A percentile compares a stretch with the other conserved stretches of the same genome.
Conservation (phyloP, 1,140 invertebrate species). For the Drosophila guanche region DNA sequence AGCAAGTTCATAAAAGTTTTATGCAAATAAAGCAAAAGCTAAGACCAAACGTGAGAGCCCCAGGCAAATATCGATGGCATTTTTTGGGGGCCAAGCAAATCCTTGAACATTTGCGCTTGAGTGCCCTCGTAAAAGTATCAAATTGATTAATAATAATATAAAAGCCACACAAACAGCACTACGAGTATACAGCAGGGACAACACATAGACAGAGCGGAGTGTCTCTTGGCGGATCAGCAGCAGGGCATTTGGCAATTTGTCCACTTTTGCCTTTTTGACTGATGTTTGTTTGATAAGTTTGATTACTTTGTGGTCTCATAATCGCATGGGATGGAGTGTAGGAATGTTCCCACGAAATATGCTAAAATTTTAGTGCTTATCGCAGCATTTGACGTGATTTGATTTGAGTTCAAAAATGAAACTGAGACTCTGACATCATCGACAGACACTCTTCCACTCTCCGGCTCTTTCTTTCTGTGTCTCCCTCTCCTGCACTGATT, state of each 20-base stretch:
- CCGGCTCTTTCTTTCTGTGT: too few relatives aligned
- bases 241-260: conserved; percentile 62
- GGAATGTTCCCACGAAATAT: conserved; percentile 70
- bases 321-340: neutral
- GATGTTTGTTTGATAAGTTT: conserved; percentile 80
- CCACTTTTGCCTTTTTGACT: conserved; percentile 70
- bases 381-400: conserved; percentile 78
- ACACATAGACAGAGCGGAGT: neutral
- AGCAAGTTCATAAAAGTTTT: conserved; percentile 74
- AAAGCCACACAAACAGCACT: conserved; percentile 48
- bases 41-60: conserved; percentile 15
- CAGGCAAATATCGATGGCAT: conserved; percentile 41
- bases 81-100: conserved; percentile 50
- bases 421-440: conserved; percentile 68
- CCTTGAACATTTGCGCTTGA: conserved; percentile 78
- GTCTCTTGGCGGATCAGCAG: neutral
- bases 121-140: conserved; percentile 83
- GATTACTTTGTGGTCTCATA: conserved; percentile 64
- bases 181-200: conserved; percentile 35
- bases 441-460: neutral
- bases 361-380: conserved; percentile 65
- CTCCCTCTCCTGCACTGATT: too few relatives aligned
- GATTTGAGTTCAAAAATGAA: conserved; percentile 59
- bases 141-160: conserved; percentile 83
- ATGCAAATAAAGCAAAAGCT: conserved; percentile 71